Percentiles rank a stretch among this genome's conserved stretches.
These are phyloP conservation scores for Luidia sarsii DNA, from an alignment of 53 echinoderm and acorn worm species.

Conservation along the genomic window DNA sequence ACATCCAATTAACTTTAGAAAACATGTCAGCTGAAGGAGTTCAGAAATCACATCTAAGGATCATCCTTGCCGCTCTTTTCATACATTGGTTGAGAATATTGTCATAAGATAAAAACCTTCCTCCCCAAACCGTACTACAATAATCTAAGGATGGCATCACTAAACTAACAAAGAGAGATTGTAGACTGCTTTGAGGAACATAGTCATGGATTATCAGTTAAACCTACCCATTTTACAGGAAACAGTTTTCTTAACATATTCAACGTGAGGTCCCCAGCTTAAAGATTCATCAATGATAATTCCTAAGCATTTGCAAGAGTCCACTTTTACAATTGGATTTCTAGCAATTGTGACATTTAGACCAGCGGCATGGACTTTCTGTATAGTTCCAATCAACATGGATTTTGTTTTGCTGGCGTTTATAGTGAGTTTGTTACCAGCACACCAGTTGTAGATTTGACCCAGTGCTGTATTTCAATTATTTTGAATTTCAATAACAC, in stretches of 20 bases:
- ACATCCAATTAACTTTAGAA: background rate
- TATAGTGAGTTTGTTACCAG: background rate
- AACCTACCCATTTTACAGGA: background rate
- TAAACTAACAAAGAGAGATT: background rate
- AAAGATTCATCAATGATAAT: background rate
- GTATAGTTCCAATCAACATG: background rate
- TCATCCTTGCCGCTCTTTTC: background rate
- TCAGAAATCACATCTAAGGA: background rate
- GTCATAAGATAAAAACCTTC: too few relatives aligned
- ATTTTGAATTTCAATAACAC: background rate
- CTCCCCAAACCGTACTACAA: too few relatives aligned
- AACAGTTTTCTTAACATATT: background rate
- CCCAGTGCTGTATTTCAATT: background rate
- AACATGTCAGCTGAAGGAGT: too few relatives aligned
- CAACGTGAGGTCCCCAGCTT: background rate
- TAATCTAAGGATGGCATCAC: background rate
- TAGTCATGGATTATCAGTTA: background rate
- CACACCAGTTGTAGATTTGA: background rate
- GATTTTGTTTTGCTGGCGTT: background rate
- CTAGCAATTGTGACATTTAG: background rate
- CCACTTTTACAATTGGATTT: background rate
- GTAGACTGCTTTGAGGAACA: background rate
- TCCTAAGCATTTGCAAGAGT: background rate
- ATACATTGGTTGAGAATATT: background rate
- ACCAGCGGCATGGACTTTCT: background rate